Conservation (phyloP, 1,140 invertebrate genomes). For the Apis dorsata region DNA sequence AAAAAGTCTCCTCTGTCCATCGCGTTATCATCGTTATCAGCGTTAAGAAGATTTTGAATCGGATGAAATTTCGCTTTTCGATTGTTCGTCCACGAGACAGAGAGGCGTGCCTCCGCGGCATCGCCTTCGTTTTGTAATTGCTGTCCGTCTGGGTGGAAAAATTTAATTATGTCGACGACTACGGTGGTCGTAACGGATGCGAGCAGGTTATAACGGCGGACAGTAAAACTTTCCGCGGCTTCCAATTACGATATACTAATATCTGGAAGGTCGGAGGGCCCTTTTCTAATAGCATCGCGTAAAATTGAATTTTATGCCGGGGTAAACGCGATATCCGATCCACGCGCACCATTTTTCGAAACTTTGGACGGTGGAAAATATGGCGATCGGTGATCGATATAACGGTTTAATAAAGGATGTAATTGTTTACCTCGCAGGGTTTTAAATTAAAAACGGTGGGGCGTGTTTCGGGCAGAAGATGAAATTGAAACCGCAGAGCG, state of each 20-base stretch:
- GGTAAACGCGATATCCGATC: conserved; percentile 47
- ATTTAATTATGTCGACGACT: conserved; percentile 39
- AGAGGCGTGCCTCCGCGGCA: neutral
- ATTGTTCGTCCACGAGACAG: neutral
- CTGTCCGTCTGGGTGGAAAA: conserved; percentile 27
- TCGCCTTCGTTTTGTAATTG: conserved; percentile 15
- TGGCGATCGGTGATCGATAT: neutral
- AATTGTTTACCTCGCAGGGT: neutral
- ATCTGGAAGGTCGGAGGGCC: neutral
- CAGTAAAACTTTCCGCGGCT: conserved; percentile 35
- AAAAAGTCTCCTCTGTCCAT: too few species aligned
- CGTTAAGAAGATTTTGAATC: neutral
- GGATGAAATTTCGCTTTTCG: neutral
- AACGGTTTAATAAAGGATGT: neutral
- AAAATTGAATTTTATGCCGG: conserved; percentile 42
- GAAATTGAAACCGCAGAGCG: too few species aligned
- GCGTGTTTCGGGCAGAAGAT: neutral
- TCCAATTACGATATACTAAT: conserved; percentile 49
- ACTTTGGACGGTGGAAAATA: neutral
- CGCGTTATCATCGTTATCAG: too few species aligned
- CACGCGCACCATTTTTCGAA: conserved; percentile 32
- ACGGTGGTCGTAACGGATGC: conserved; percentile 21
- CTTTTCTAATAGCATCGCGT: conserved; percentile 34
- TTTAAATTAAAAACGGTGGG: conserved; percentile 14
- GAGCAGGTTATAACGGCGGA: conserved; percentile 29